A percentile compares a stretch with the other conserved stretches of the same genome.
Conservation (phyloP, 1,140 invertebrate genomes). For the Heliconius hermathena region DNA sequence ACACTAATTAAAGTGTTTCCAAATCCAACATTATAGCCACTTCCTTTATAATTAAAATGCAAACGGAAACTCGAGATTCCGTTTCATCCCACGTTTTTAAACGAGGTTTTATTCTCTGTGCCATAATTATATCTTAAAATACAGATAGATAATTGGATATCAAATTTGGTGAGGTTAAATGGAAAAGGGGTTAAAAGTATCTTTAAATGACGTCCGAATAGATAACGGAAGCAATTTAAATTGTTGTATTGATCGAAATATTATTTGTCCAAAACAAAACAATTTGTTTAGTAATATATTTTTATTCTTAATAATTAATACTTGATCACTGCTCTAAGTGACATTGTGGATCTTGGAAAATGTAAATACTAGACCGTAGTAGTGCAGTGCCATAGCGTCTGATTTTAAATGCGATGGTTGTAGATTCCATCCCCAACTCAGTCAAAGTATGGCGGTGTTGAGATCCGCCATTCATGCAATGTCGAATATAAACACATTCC, state of each 20-base stretch:
- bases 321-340: no score
- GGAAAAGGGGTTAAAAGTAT: conserved; percentile 14
- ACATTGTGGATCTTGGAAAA: no score
- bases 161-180: conserved; percentile 41
- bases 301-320: no score
- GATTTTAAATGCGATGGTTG: no score
- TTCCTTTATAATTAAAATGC: conserved; percentile 75
- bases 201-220: conserved; percentile 24
- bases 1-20: conserved; percentile 77
- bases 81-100: conserved; percentile 44
- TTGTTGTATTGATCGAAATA: background rate
- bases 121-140: conserved; percentile 49
- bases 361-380: no score
- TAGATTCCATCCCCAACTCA: no score
- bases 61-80: conserved; percentile 58
- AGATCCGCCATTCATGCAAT: no score
- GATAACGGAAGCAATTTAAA: background rate
- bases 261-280: background rate
- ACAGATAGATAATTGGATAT: conserved; percentile 47
- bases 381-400: no score
- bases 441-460: no score
- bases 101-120: conserved; percentile 41
- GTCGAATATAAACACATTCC: no score
- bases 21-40: conserved; percentile 73
- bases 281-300: background rate